A percentile compares a stretch with the other conserved stretches of the same genome.
Evolutionary conservation across 2,797 vertebrate species (phyloP).

Genomic region (Phyllotis vaccarum): DNA sequence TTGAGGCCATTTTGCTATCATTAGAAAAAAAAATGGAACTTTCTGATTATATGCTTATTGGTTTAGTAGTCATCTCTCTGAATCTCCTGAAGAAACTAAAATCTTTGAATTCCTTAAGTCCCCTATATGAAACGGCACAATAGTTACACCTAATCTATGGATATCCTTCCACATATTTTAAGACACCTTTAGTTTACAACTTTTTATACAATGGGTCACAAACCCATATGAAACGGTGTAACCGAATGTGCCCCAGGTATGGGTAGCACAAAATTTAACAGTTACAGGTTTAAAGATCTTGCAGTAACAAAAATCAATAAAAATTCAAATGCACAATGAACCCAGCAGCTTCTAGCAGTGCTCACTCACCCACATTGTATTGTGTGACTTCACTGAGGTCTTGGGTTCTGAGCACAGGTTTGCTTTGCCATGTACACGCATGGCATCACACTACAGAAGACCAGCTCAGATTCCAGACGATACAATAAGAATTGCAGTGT

Average conservation of each 20-base stretch:
- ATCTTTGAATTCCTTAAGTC: neutral
- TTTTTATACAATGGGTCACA: neutral
- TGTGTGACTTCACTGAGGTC: neutral
- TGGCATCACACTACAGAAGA: neutral
- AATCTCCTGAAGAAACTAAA: neutral
- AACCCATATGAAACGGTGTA: neutral
- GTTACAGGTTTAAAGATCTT: neutral
- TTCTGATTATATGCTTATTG: neutral
- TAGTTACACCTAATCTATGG: neutral
- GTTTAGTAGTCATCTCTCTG: neutral
- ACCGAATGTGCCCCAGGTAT: neutral
- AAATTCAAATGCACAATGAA: neutral
- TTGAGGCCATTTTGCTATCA: conserved; percentile 23
- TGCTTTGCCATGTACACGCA: rapidly evolving
- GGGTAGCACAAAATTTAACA: neutral
- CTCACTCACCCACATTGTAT: too few species aligned
- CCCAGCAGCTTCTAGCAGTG: neutral
- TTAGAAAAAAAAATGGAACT: neutral
- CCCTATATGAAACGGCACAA: neutral
- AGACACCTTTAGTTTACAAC: neutral
- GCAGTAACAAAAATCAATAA: neutral
- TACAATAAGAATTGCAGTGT: neutral
- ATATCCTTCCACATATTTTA: neutral
- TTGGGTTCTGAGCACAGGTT: neutral
- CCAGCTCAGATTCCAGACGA: neutral